Conservation (phyloP, 2,888 invertebrate genomes). For the Timema cristinae region DNA sequence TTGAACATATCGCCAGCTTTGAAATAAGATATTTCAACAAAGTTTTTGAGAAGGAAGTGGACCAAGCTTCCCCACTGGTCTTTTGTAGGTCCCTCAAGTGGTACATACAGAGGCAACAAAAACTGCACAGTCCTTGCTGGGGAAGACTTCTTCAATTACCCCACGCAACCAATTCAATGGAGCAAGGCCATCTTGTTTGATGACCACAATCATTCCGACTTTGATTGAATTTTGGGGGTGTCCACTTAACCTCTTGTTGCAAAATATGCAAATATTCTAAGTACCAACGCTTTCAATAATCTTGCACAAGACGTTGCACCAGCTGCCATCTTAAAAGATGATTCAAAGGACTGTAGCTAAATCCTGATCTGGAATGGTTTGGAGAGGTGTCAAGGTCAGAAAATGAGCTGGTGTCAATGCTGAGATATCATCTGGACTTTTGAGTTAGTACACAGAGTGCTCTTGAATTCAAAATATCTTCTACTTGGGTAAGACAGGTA, state of each 20-base stretch:
- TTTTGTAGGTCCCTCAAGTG: neutral
- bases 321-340: slow-evolving; percentile 35
- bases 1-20: neutral
- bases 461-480: slow-evolving; percentile 39
- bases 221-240: slow-evolving; percentile 26
- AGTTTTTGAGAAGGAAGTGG: neutral
- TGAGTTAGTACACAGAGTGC: slow-evolving; percentile 34
- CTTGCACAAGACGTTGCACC: slow-evolving; percentile 34
- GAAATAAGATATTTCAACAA: neutral
- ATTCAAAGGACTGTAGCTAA: slow-evolving; percentile 30
- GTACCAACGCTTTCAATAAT: slow-evolving; percentile 33
- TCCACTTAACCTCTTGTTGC: slow-evolving; percentile 37
- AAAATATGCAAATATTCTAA: slow-evolving; percentile 36
- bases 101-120: slow-evolving; percentile 38
- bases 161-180: slow-evolving; percentile 37
- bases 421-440: slow-evolving; percentile 31
- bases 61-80: neutral
- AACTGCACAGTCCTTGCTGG: slow-evolving; percentile 36
- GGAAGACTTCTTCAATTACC: slow-evolving; percentile 34
- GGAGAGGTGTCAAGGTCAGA: slow-evolving; percentile 35
- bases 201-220: slow-evolving; percentile 36
- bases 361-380: slow-evolving; percentile 31
- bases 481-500: slow-evolving; percentile 28
- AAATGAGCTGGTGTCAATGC: slow-evolving; percentile 38
- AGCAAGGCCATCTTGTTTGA: slow-evolving; percentile 37